A percentile compares a stretch with the other conserved stretches of the same genome.
phyloP scores from a whole-genome alignment of 1,140 invertebrate genomes.

The Stenopsyche tienmushanensis region DNA sequence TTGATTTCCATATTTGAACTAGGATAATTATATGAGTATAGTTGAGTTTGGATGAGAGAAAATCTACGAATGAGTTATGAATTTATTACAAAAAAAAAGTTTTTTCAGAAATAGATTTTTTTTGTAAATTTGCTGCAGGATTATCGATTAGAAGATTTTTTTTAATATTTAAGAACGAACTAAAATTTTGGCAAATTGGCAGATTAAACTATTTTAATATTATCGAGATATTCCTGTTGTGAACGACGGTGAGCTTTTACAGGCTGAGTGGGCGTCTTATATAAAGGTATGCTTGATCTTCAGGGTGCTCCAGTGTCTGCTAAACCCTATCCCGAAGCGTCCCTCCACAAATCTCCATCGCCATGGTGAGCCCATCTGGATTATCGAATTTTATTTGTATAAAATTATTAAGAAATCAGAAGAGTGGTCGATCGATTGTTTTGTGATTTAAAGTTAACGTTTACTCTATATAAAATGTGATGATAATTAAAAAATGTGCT shows the following conservation, averaged over 20 bases:
- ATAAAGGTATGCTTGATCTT: conserved; percentile 26
- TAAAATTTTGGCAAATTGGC: too few species aligned
- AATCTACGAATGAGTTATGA: too few species aligned
- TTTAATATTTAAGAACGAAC: too few species aligned
- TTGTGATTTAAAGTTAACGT: background rate
- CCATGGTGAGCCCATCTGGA: conserved; percentile 18
- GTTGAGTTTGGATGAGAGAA: too few species aligned
- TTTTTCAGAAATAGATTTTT: too few species aligned
- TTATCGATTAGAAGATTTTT: too few species aligned
- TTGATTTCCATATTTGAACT: too few species aligned
- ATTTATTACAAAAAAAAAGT: too few species aligned
- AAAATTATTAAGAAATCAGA: background rate
- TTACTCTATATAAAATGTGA: too few species aligned
- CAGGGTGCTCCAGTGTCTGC: conserved; percentile 31
- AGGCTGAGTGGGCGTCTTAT: conserved; percentile 23
- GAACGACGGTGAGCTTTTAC: conserved; percentile 7
- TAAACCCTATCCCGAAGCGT: conserved; percentile 3
- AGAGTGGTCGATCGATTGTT: background rate
- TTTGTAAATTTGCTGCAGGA: too few species aligned
- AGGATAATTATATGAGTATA: too few species aligned
- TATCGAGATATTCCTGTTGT: background rate
- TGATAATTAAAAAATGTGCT: too few species aligned
- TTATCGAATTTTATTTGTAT: background rate
- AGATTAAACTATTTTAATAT: background rate
- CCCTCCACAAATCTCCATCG: background rate